Conservation (phyloP, 2,797 vertebrate species). For the Manis crassicaudata region DNA sequence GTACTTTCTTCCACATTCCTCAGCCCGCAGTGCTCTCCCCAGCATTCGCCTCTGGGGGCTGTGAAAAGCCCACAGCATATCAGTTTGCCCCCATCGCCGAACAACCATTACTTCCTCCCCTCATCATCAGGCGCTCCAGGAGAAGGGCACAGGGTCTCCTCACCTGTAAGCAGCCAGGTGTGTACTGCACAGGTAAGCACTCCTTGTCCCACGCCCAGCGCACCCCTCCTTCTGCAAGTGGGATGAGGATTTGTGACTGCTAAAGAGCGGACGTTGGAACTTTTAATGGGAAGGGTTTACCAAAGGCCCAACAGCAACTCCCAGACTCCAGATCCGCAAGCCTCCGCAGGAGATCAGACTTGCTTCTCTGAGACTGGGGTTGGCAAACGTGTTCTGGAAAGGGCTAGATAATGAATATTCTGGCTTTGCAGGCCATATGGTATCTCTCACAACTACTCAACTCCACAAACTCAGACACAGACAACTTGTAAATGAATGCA, state of each 20-base stretch:
- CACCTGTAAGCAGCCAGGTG: constrained; percentile 85
- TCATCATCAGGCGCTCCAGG: constrained; percentile 85
- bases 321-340: accelerated
- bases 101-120: constrained; percentile 91
- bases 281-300: neutral
- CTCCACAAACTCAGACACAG: neutral
- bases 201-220: accelerated
- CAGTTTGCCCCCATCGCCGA: constrained; percentile 92
- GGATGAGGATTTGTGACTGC: too few relatives aligned
- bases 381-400: neutral
- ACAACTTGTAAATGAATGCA: neutral
- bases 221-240: neutral
- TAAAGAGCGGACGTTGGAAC: neutral
- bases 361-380: neutral
- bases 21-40: constrained; percentile 96
- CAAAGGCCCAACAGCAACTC: neutral
- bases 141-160: constrained; percentile 88
- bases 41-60: constrained; percentile 92
- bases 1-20: constrained; percentile 93
- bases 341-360: accelerated
- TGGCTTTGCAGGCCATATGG: neutral
- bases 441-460: neutral
- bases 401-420: neutral
- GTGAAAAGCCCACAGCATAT: constrained; percentile 92
- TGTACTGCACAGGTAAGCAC: constrained; percentile 90